Percentiles rank a stretch among this genome's conserved stretches.
phyloP scores from a whole-genome alignment of 2,888 invertebrate species.

The Drepanosiphum platanoidis region DNA sequence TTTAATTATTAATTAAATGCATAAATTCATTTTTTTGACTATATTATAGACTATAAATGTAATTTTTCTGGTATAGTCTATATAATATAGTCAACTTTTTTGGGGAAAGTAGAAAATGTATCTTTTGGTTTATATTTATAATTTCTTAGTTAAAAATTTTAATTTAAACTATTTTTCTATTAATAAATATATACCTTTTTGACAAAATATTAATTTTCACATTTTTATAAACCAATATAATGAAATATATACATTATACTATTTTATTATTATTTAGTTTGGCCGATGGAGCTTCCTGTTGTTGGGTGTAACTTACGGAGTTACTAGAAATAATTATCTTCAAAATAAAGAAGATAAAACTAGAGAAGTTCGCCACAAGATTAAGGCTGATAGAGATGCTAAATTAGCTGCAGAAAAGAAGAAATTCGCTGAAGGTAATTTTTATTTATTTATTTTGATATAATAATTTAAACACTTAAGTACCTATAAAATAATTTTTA shows the following conservation, averaged over 20 bases:
- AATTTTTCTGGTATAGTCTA: too few species aligned
- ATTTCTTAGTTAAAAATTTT: too few species aligned
- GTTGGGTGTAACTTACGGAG: constrained; percentile 80
- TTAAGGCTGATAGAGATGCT: constrained; percentile 74
- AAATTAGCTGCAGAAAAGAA: constrained; percentile 80
- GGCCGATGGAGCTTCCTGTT: constrained; percentile 82
- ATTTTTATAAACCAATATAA: neutral
- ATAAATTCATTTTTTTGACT: neutral
- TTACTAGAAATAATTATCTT: constrained; percentile 68
- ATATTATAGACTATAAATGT: too few species aligned
- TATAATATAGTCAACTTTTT: neutral
- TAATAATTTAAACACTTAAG: neutral
- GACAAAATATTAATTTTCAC: neutral
- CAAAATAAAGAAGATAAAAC: constrained; percentile 72
- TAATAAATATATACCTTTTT: neutral
- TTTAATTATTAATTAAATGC: neutral
- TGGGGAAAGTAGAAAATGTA: too few species aligned
- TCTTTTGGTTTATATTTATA: too few species aligned
- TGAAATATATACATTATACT: neutral
- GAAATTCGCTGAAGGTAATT: constrained; percentile 71
- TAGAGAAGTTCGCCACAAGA: constrained; percentile 69
- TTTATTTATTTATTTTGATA: neutral
- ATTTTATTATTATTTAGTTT: constrained; percentile 71
- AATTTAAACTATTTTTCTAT: too few species aligned
- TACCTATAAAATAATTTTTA: too few species aligned